Conservation (phyloP, 64 coral and sea anemone genomes). For the Pocillopora damicornis region DNA sequence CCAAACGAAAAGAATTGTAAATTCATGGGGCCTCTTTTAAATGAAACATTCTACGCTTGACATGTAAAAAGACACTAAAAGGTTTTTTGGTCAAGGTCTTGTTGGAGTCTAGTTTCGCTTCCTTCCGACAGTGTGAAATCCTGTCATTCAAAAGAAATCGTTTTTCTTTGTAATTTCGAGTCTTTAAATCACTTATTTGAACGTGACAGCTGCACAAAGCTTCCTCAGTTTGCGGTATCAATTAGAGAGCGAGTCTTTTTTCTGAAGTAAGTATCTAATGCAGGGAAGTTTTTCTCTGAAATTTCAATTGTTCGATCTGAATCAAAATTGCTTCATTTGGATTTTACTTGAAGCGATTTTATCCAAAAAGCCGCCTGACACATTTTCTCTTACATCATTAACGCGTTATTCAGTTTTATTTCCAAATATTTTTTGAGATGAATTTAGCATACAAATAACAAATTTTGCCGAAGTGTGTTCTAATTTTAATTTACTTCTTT, state of each 20-base stretch:
- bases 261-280: neutral
- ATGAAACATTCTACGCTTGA: too few relatives aligned
- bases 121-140: neutral
- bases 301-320: neutral
- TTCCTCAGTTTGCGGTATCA: neutral
- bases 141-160: neutral
- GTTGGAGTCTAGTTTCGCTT: too few relatives aligned
- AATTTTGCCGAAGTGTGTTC: neutral
- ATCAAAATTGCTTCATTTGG: neutral
- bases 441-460: constrained; percentile 12
- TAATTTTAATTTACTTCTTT: neutral
- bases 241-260: neutral
- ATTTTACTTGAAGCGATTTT: neutral
- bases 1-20: too few relatives aligned
- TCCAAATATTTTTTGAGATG: neutral
- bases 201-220: neutral
- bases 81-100: too few relatives aligned
- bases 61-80: too few relatives aligned
- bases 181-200: neutral
- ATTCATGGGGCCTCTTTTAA: too few relatives aligned
- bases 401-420: neutral
- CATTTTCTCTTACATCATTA: neutral
- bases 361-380: neutral
- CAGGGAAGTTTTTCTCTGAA: neutral
- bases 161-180: neutral